Evolutionary conservation across 2,888 invertebrate species (phyloP), one percentile per base, ranked within the genome.

Genomic region (Drosophila yooni): DNA sequence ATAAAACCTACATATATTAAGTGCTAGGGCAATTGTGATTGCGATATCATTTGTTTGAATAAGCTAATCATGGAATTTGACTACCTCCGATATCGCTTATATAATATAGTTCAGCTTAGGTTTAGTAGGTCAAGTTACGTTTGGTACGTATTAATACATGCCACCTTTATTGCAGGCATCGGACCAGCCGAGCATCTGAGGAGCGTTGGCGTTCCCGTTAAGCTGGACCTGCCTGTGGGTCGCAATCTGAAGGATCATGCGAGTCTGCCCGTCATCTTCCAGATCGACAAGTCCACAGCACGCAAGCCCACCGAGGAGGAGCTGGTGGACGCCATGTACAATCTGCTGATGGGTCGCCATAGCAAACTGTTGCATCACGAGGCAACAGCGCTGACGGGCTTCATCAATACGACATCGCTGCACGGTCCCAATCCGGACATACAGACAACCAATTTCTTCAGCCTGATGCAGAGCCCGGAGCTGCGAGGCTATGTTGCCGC

Each of bases 171-270:
- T 50, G 1, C 38, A 92, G 92, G 93, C 56, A 77, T 93, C 65
- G 93, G 93, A 6, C 93, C 92, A 0, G 81, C 91, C 2, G 73
- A 86, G 3, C 91, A 92, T 43, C 73, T 93, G 10, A 76, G 86
- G 68, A 64, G 82, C 29, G 68, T 91, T 4, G 87, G 84, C 3
- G 89, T 93, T 2, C 90, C 92, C 1, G 70, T 92, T 0, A 57
- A 91, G 0, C 58, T 87, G n/a, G 90, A 92, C 67, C 74, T 93
- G 31, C 86, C 92, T 10, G 97, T 97, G 1, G 97, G 97, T 0
- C 94, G 95, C 76, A 96, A 97, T 88, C 94, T 97, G 0, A 97
- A 97, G 92, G 97, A 97, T 89, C 97, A 97, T 88, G 95, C 96
- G 59, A 96, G 95, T 4, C 94, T 96, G 54, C 93, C 93, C 1